These are phyloP conservation scores for Microplitis mediator DNA, from an alignment of 1,140 invertebrate genomes.

Conservation along the genomic window DNA sequence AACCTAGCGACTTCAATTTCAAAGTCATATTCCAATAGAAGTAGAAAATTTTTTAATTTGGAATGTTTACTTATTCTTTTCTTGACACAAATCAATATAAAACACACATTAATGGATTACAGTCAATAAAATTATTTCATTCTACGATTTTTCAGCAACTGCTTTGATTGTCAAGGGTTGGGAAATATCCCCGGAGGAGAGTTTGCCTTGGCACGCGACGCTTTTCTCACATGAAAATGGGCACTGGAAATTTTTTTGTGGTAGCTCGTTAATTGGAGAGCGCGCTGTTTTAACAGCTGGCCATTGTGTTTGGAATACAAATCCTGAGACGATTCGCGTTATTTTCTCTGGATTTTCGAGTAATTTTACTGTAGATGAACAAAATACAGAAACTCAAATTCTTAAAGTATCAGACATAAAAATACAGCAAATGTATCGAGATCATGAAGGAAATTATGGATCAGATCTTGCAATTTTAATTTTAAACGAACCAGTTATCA, in stretches of 20 bases:
- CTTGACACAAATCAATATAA: background rate
- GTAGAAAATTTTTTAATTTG: too few relatives aligned
- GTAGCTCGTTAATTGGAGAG: slow-evolving; percentile 55
- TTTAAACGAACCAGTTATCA: slow-evolving; percentile 41
- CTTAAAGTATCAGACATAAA: slow-evolving; percentile 45
- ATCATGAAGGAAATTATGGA: slow-evolving; percentile 58
- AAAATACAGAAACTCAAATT: slow-evolving; percentile 46
- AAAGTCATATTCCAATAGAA: too few relatives aligned
- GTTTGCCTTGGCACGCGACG: slow-evolving; percentile 56
- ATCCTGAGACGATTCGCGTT: slow-evolving; percentile 44
- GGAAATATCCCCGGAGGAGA: slow-evolving; percentile 31
- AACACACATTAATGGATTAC: background rate
- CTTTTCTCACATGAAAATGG: slow-evolving; percentile 49
- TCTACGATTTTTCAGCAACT: slow-evolving; percentile 28
- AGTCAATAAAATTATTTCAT: background rate
- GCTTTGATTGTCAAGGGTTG: slow-evolving; percentile 55
- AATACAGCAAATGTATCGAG: slow-evolving; percentile 53
- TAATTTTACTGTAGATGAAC: slow-evolving; percentile 40
- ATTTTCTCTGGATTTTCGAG: slow-evolving; percentile 50
- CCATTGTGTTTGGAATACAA: slow-evolving; percentile 58
- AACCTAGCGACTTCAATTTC: too few relatives aligned
- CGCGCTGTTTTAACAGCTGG: slow-evolving; percentile 57
- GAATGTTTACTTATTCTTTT: background rate
- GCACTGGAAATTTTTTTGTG: slow-evolving; percentile 57
- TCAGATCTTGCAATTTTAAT: slow-evolving; percentile 59